Percentiles rank a stretch among this genome's conserved stretches.
These are phyloP conservation scores for Hydropotes inermis DNA, from an alignment of 2,113 vertebrate genomes.

Conservation along the genomic window DNA sequence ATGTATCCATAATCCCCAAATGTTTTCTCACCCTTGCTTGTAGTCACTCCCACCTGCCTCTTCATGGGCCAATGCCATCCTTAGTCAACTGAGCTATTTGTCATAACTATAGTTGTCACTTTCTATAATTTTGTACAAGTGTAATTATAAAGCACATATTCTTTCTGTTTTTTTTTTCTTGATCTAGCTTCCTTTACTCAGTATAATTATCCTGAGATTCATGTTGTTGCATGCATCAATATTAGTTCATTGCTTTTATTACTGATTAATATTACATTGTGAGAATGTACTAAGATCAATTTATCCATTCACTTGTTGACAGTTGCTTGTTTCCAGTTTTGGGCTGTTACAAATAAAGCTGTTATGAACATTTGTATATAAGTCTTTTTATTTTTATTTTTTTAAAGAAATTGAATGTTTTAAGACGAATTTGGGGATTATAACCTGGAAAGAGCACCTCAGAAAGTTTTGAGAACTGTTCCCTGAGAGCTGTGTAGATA, in stretches of 20 bases:
- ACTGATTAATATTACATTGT: background rate
- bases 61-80: background rate
- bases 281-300: background rate
- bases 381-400: background rate
- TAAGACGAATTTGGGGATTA: background rate
- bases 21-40: background rate
- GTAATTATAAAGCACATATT: background rate
- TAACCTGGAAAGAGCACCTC: background rate
- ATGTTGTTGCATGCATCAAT: background rate
- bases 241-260: background rate
- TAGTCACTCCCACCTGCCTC: background rate
- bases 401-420: background rate
- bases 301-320: background rate
- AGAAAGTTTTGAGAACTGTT: background rate
- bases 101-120: background rate
- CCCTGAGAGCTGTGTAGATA: background rate
- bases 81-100: background rate
- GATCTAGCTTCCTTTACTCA: background rate
- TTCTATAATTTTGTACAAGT: background rate
- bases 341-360: background rate
- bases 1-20: background rate
- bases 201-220: background rate
- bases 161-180: background rate
- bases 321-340: background rate
- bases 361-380: background rate